A percentile compares a stretch with the other conserved stretches of the same genome.
Evolutionary conservation across 2,113 vertebrate genomes (phyloP).

Genomic region (Myiopsitta monachus): DNA sequence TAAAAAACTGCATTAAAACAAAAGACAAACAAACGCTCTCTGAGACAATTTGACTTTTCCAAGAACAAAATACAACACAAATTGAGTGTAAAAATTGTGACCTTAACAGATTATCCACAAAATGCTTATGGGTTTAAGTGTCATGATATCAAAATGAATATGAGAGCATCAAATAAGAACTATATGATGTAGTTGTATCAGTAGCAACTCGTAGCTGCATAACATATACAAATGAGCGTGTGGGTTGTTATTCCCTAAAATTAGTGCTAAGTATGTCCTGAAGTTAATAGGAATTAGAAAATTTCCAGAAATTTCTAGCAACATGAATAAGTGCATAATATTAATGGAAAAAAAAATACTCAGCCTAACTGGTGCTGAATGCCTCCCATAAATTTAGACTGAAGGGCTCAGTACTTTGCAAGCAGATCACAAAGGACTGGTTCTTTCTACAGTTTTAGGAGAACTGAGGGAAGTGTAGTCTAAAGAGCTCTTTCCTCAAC

Average conservation of each 20-base stretch:
- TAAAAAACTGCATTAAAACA: neutral
- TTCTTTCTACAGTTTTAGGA: neutral
- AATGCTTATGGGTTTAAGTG: neutral
- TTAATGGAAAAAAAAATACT: neutral
- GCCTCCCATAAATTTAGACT: neutral
- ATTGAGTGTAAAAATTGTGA: neutral
- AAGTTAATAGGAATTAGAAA: neutral
- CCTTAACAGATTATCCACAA: neutral
- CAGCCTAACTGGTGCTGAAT: neutral
- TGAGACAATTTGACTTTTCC: neutral
- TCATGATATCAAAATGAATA: neutral
- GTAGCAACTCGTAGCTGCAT: neutral
- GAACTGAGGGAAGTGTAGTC: neutral
- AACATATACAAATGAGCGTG: neutral
- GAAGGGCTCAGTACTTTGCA: neutral
- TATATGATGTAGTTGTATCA: neutral
- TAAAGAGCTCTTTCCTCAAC: neutral
- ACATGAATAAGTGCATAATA: neutral
- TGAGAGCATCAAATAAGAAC: neutral
- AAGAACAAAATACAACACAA: neutral
- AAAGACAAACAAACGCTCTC: neutral
- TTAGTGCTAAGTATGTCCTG: neutral
- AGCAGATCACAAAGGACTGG: neutral
- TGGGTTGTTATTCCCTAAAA: neutral
- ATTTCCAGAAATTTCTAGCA: neutral